Base-by-base conservation (phyloP, 2,888 invertebrate genomes). In the Drosophila silvestris region DNA sequence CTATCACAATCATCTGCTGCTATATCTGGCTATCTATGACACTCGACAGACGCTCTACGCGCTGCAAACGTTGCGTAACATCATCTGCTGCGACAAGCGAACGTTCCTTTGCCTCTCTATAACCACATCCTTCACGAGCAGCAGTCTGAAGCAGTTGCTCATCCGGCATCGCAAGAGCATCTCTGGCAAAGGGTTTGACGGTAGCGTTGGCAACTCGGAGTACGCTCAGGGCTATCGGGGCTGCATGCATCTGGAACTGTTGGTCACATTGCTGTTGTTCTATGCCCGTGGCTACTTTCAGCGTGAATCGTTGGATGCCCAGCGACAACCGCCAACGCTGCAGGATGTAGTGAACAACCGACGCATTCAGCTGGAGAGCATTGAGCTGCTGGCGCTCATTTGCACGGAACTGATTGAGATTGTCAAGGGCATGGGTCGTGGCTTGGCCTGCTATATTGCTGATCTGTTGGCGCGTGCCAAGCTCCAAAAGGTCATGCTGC, bases 11-110 rank as follows among this genome's bases (percentile, higher is more conserved):
- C 97, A 98, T 91, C 95, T 98, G 94, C 94, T 98, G 51, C 94
- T 98, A 4, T 98, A 98, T 91, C 95, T 96, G 82, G 96, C 96
- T 76, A 95, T 96, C 26, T 97, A 96, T 86, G 97, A 97, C 92
- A 96, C 96, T 0, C 95, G 95, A 68, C 95, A 96, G 84, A 95
- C 93, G 0, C 93, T 97, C 0, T 97, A 97, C 90, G 96, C 96
- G 10, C 94, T 97, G 76, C 95, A 95, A 71, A 96, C 96, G 0
- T 92, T 97, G n/a, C 95, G 96, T 73, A 96, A 96, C 84, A 96
- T 97, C 76, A 94, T 97, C 52, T 95, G 96, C 47, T 92, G 93
- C 28, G 96, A 96, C 90, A 96, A 96, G 0, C 94, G 96, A 70
- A 95, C 96, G 75, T 96, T 97, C 84, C 94, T 97, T 9, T 96